Evolutionary conservation across 2,113 vertebrate genomes (phyloP), one percentile per base, ranked within the genome.

Genomic region (Tricholaema leucomelas): DNA sequence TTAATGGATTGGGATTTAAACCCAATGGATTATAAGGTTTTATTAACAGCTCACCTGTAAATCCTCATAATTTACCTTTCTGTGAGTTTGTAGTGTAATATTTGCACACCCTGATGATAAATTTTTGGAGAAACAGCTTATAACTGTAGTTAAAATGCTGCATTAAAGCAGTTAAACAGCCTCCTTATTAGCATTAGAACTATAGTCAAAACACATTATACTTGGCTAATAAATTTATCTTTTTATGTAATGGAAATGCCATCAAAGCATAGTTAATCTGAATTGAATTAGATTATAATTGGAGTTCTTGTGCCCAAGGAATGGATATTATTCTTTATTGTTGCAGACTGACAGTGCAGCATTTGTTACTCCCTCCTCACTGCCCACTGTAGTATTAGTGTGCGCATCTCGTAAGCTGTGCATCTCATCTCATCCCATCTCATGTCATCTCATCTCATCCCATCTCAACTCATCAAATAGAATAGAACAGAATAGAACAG

Each of bases 241-340:
- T 97, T 97, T 96, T 96, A 95, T 96, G 95, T 95, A 97, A 97
- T 97, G 95, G 95, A 97, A 98, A 97, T 97, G 95, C 95, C 96
- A 97, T 98, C 97, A 98, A 97, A 97, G 97, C 94, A 95, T 85
- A 96, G 95, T 97, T 97, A 97, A 97, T 98, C 91, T 72, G 97
- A 97, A 97, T 92, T 97, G 97, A 98, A 97, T 97, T 98, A 96
- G 97, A 97, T 97, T 97, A 97, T 97, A 97, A 98, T 97, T 97
- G 97, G 90, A 96, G 90, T 71, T 95, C 90, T 97, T 97, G 94
- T 95, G 96, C 90, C 72, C 86, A 75, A 96, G 93, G 96, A 97
- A 97, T 96, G 95, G 93, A 96, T 97, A 97, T 97, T 63, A 95
- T 96, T 97, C 94, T 97, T 97, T 96, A 97, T 97, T 97, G 95